Evolutionary conservation across 2,797 vertebrate species (phyloP).

Genomic region (Alauda arvensis): DNA sequence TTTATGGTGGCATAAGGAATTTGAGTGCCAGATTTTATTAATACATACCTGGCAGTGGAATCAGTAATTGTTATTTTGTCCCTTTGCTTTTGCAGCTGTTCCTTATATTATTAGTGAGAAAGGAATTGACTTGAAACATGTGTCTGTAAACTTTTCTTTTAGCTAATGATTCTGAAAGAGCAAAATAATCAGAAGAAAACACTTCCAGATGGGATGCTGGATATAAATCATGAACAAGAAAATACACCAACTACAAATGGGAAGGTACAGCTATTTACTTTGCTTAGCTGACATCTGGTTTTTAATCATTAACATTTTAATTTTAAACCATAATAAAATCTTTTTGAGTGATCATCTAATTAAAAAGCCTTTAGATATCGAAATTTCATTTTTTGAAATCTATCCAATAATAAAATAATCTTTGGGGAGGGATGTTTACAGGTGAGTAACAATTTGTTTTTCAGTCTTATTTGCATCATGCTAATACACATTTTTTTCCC

Average conservation of each 20-base stretch:
- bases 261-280: conserved; percentile 74
- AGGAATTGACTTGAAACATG: neutral
- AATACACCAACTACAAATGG: conserved; percentile 85
- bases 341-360: neutral
- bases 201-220: conserved; percentile 79
- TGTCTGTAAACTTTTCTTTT: conserved; percentile 27
- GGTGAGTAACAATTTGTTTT: neutral
- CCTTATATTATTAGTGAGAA: neutral
- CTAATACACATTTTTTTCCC: neutral
- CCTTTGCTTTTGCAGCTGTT: conserved; percentile 1
- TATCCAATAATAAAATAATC: neutral
- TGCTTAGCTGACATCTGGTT: neutral
- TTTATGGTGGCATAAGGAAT: neutral
- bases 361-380: neutral
- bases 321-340: neutral
- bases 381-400: neutral
- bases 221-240: conserved; percentile 85
- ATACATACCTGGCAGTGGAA: neutral
- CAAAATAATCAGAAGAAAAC: conserved; percentile 89
- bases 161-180: conserved; percentile 91
- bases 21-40: neutral
- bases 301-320: neutral
- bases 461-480: neutral
- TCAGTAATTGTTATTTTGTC: neutral
- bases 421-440: neutral